These are phyloP conservation scores for Anagrus nilaparvatae DNA, from an alignment of 1,140 invertebrate species.

Conservation along the genomic window DNA sequence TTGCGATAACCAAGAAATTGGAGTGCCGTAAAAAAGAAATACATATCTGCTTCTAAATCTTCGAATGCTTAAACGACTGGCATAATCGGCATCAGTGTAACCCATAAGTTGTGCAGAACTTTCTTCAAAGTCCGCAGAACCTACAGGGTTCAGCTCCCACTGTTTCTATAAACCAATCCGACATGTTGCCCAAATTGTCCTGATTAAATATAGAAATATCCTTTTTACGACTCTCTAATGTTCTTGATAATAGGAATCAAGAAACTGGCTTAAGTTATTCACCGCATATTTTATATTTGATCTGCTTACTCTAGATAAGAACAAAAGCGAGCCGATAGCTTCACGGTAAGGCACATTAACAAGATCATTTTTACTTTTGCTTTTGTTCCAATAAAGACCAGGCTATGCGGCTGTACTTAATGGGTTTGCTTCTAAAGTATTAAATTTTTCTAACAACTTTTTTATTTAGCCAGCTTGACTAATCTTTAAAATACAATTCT, in stretches of 20 bases:
- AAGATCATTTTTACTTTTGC: too few relatives aligned
- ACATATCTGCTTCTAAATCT: too few relatives aligned
- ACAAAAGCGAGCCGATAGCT: constrained; percentile 11
- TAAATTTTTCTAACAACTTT: neutral
- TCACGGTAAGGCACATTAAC: constrained; percentile 9
- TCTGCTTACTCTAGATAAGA: constrained; percentile 1
- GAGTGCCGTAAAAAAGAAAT: too few relatives aligned
- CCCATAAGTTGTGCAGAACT: too few relatives aligned
- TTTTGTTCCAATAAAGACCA: neutral
- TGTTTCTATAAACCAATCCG: constrained; percentile 4
- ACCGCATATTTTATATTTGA: constrained; percentile 8
- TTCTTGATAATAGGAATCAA: constrained; percentile 1
- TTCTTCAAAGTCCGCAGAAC: too few relatives aligned
- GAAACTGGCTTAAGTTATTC: constrained; percentile 1
- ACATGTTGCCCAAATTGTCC: constrained; percentile 3
- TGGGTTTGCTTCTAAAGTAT: constrained; percentile 1
- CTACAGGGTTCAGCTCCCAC: too few relatives aligned
- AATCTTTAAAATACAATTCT: too few relatives aligned
- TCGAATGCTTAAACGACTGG: too few relatives aligned
- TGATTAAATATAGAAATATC: constrained; percentile 14
- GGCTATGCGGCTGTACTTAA: neutral
- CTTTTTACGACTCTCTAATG: constrained; percentile 15
- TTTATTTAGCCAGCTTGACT: too few relatives aligned
- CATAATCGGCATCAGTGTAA: too few relatives aligned
- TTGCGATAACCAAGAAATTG: constrained; percentile 11